Evolutionary conservation across 2,888 invertebrate genomes (phyloP).

Genomic region (Macropis europaea): DNA sequence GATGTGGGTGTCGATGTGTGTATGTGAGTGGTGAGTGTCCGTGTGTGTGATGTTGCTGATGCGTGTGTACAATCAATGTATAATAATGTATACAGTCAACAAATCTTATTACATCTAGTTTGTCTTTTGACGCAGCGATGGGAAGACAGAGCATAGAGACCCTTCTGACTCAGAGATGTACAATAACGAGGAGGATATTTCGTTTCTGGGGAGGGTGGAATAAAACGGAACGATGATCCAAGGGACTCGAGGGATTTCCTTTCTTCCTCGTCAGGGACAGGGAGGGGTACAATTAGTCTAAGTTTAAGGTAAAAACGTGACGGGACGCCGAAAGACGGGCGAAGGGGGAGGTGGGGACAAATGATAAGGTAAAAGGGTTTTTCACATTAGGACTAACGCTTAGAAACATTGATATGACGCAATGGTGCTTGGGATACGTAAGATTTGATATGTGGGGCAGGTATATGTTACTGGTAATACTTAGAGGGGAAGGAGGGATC

Average conservation of each 20-base stretch:
- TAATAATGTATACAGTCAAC: constrained; percentile 78
- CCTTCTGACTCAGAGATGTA: constrained; percentile 73
- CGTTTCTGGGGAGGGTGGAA: not conserved
- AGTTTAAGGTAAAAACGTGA: not conserved
- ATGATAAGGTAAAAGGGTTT: constrained; percentile 10
- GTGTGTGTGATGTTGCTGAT: constrained; percentile 47
- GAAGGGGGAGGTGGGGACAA: not conserved
- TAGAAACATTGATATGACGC: constrained; percentile 78
- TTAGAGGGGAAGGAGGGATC: constrained; percentile 66
- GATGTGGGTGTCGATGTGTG: constrained; percentile 8
- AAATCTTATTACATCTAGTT: constrained; percentile 78
- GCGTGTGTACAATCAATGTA: constrained; percentile 59
- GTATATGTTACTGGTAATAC: constrained; percentile 76
- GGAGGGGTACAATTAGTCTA: not conserved
- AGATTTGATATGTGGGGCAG: constrained; percentile 78
- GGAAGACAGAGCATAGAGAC: constrained; percentile 80
- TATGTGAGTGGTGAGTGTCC: not conserved
- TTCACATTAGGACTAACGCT: constrained; percentile 54
- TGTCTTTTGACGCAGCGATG: constrained; percentile 79
- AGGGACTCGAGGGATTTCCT: not conserved
- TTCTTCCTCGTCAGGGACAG: not conserved
- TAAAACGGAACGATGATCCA: not conserved
- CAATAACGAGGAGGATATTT: constrained; percentile 58
- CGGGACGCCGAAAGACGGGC: constrained; percentile 13
- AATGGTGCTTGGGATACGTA: constrained; percentile 73